phyloP scores from a whole-genome alignment of 1,140 invertebrate species.

The Arion vulgaris region DNA sequence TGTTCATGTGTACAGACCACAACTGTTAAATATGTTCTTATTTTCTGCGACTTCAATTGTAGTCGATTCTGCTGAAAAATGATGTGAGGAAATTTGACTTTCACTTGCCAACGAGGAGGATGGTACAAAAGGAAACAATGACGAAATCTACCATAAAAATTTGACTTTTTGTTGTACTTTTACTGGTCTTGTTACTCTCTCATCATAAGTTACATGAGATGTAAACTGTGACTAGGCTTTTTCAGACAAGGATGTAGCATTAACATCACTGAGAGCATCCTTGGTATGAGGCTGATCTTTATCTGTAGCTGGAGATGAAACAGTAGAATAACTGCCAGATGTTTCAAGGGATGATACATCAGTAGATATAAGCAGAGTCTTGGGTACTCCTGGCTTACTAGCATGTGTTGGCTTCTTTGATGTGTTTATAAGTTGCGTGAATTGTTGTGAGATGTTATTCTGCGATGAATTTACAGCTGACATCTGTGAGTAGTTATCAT shows the following conservation, averaged over 20 bases:
- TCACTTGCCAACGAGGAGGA: not conserved
- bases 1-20: not conserved
- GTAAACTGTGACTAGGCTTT: conserved; percentile 1
- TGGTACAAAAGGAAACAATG: conserved; percentile 28
- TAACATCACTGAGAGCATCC: not conserved
- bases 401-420: not conserved
- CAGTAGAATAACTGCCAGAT: conserved; percentile 34
- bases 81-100: not conserved
- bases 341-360: conserved; percentile 6
- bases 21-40: not conserved
- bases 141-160: conserved; percentile 37
- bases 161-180: conserved; percentile 36
- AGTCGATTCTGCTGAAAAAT: not conserved
- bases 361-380: conserved; percentile 6
- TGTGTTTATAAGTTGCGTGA: conserved; percentile 14
- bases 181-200: not conserved
- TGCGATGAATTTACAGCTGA: not conserved
- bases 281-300: not conserved
- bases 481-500: not conserved
- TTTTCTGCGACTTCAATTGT: not conserved
- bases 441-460: conserved; percentile 1
- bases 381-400: not conserved
- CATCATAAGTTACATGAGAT: not conserved
- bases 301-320: conserved; percentile 25
- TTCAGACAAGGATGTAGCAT: not conserved